Evolutionary conservation across 2,888 invertebrate genomes (phyloP).

Genomic region (Harmothoe impar): DNA sequence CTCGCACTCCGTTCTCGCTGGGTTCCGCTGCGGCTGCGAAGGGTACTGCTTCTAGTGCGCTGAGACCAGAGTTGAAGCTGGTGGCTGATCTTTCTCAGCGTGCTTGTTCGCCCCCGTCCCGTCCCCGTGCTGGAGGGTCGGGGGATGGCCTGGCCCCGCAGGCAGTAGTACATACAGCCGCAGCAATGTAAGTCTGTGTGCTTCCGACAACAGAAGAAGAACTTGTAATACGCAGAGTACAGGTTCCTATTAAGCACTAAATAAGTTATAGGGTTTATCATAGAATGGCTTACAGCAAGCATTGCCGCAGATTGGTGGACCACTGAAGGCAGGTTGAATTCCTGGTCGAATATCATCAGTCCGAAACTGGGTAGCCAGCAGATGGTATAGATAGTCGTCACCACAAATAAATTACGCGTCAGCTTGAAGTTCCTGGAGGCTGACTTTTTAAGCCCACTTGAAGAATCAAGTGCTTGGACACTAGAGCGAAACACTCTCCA

Average conservation of each 20-base stretch:
- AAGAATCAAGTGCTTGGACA: not conserved
- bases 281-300: constrained; percentile 52
- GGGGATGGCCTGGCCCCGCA: constrained; percentile 39
- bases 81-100: constrained; percentile 17
- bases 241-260: constrained; percentile 52
- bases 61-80: not conserved
- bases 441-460: not conserved
- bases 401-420: constrained; percentile 61
- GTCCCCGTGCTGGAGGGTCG: not conserved
- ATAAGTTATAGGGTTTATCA: constrained; percentile 64
- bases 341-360: constrained; percentile 45
- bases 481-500: constrained; percentile 48
- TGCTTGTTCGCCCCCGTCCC: not conserved
- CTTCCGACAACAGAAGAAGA: constrained; percentile 6
- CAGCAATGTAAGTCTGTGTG: constrained; percentile 3
- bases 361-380: constrained; percentile 63
- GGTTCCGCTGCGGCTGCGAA: not conserved
- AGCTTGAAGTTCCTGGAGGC: not conserved
- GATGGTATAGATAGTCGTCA: constrained; percentile 59
- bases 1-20: not conserved
- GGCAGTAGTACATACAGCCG: constrained; percentile 43
- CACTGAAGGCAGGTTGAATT: not conserved
- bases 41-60: not conserved
- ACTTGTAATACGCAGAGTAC: not conserved
- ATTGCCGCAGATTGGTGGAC: constrained; percentile 35